phyloP scores from a whole-genome alignment of 2,888 invertebrate genomes.

The Perithous albicinctus region DNA sequence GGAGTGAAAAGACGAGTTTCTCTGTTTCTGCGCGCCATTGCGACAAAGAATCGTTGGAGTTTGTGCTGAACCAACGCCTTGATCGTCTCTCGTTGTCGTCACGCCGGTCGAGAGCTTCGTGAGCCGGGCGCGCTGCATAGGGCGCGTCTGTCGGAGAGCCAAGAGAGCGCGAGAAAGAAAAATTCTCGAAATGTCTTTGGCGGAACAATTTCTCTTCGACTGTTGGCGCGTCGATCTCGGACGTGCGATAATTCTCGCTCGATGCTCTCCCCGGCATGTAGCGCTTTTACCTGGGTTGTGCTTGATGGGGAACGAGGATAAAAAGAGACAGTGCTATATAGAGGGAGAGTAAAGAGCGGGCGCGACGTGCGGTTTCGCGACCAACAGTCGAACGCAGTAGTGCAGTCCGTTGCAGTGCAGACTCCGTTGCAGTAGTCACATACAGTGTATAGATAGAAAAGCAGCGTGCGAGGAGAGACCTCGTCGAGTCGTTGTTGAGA shows the following conservation, averaged over 20 bases:
- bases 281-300: constrained; percentile 51
- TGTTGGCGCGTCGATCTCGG: constrained; percentile 66
- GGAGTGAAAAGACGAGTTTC: constrained; percentile 58
- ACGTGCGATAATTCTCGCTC: constrained; percentile 66
- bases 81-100: constrained; percentile 50
- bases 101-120: constrained; percentile 12
- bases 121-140: constrained; percentile 35
- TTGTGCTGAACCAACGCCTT: constrained; percentile 58
- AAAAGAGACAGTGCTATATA: constrained; percentile 44
- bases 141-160: constrained; percentile 37
- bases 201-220: constrained; percentile 68
- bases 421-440: constrained; percentile 15
- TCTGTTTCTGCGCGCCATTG: constrained; percentile 50
- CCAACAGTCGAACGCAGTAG: constrained; percentile 50
- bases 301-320: constrained; percentile 51
- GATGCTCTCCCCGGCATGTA: constrained; percentile 46
- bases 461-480: constrained; percentile 9
- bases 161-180: constrained; percentile 50
- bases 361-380: constrained; percentile 63
- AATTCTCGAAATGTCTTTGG: constrained; percentile 69
- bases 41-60: constrained; percentile 60
- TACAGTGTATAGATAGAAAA: constrained; percentile 24
- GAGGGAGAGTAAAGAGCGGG: constrained; percentile 26
- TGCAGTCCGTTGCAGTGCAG: constrained; percentile 7
- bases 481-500: constrained; percentile 41